A percentile compares a stretch with the other conserved stretches of the same genome.
Evolutionary conservation across 2,113 vertebrate genomes (phyloP).

Genomic region (Pluvialis apricaria): DNA sequence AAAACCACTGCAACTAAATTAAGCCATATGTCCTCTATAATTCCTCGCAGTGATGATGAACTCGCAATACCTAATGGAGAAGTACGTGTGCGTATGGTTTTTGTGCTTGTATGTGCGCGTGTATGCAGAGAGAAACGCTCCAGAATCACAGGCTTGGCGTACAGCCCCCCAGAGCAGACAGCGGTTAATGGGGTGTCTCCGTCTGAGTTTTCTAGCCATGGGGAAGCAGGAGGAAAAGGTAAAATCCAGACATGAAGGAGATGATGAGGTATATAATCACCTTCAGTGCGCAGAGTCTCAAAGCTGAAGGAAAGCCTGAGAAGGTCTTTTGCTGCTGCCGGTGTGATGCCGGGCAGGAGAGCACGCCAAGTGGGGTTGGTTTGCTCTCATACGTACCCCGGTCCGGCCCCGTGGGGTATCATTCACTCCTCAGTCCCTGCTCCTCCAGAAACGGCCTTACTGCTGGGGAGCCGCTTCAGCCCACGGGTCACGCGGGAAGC

Average conservation of each 20-base stretch:
- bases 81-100: fast-evolving
- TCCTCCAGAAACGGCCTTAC: not conserved
- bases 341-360: not conserved
- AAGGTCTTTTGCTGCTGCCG: not conserved
- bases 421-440: fast-evolving
- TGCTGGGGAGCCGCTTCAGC: not conserved
- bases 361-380: fast-evolving
- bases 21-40: not conserved
- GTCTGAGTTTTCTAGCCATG: not conserved
- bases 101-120: not conserved
- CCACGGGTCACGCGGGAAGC: not conserved
- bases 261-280: not conserved
- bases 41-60: not conserved
- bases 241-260: not conserved
- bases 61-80: not conserved
- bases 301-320: not conserved
- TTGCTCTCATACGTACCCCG: not conserved
- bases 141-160: fast-evolving
- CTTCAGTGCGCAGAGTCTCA: not conserved
- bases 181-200: not conserved
- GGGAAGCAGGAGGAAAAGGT: not conserved
- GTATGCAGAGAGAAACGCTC: not conserved
- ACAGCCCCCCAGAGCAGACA: not conserved
- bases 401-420: not conserved
- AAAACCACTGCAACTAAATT: not conserved